Base-by-base conservation (phyloP, 2,888 invertebrate genomes). In the Amiota communis region DNA sequence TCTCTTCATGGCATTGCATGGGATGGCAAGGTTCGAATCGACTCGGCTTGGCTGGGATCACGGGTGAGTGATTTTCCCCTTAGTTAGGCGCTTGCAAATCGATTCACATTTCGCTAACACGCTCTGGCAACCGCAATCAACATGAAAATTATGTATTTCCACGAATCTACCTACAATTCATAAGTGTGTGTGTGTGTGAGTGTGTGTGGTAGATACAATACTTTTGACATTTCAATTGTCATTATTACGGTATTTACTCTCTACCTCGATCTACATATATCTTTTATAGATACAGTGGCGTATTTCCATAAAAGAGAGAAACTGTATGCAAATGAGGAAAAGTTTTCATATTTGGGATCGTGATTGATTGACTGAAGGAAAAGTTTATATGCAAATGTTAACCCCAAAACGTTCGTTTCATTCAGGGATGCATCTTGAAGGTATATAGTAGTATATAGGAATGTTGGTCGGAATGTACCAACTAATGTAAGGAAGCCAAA, bases 61-160 rank as follows among this genome's bases (percentile, higher is more conserved):
- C 36, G 36, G 36, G 36, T 36, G 36, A 36, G 36, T 36, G 36
- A 36, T 36, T 36, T n/a, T 36, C 36, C 36, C 36, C 36, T 8
- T 59, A 23, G 17, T 59, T 59, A 17, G 59, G 23, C 20, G 13
- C 36, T n/a, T 46, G n/a, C 20, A 23, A 63, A 63, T 63, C 63
- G 63, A 63, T 63, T 17, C 63, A 63, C 63, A 63, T 63, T 63
- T 63, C 36, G n/a, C n/a, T 46, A 36, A n/a, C 63, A 63, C 63
- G 63, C 63, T 36, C 36, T 36, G 63, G n/a, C 63, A 63, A 63
- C 63, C 63, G 63, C 63, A 63, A 63, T 63, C 63, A 63, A 36
- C 63, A 63, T 63, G 63, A 36, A 63, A 36, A 63, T 61, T 20
- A 20, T 63, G n/a, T 46, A 23, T 63, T 12, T 36, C 36, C 36